Evolutionary conservation across 2,113 vertebrate genomes (phyloP), one percentile per base, ranked within the genome.

Genomic region (Limnothrissa miodon): DNA sequence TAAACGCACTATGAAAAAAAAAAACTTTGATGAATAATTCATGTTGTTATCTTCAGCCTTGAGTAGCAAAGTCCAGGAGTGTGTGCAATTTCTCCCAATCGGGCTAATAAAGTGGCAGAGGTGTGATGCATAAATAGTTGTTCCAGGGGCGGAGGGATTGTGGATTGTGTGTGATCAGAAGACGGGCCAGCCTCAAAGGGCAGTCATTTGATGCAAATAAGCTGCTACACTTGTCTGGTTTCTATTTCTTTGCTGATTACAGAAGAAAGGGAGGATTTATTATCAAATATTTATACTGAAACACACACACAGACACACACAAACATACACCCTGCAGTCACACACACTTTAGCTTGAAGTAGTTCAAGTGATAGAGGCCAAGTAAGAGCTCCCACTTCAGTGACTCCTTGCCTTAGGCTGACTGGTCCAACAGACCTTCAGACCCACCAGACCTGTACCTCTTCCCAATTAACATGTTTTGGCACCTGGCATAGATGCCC

Each of bases 301-400:
- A 33, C 29, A 70, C 62, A 70, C 62, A 70, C 62, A 66, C 59
- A 66, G n/a, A 66, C 56, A 62, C 56, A 29, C n/a, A 62, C 56
- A 29, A 23, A 62, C 62, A 66, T 25, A 66, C 59, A 66, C 59
- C 6, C 23, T n/a, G 9, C 59, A 66, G 0, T 29, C 59, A 66
- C 59, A 66, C 59, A 66, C 59, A 66, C 59, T 29, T 25, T 15
- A 2, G 11, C 15, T 48, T 15, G 11, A 48, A 48, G 46, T 15
- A 17, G 2, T 48, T 48, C 46, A 48, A 48, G 46, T 15, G 46
- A 48, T 48, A 48, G 46, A 48, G 46, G 46, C 17, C 11, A 13
- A 17, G 46, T 48, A 3, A 48, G 46, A 15, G 42, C 6, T 42
- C 42, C 42, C 6, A 6, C 42, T 42, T 42, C 42, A 42, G 42